Evolutionary conservation across 1,140 invertebrate genomes (phyloP).

Genomic region (Drosophila auraria): DNA sequence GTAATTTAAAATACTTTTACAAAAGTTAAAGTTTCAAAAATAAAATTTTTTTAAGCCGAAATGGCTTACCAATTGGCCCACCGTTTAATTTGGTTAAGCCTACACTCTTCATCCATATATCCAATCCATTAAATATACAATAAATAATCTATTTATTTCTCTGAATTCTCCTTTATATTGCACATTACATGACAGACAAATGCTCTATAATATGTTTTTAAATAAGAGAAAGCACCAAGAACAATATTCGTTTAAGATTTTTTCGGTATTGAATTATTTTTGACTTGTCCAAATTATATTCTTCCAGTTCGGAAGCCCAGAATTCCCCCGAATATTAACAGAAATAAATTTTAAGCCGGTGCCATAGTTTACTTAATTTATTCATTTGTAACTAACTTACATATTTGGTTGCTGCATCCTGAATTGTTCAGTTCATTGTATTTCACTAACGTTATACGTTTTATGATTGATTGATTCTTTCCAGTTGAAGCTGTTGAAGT

Average conservation of each 20-base stretch:
- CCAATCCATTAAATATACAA: background rate
- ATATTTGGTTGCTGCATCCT: slow-evolving; percentile 68
- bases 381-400: slow-evolving; percentile 64
- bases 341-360: slow-evolving; percentile 13
- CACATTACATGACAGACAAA: slow-evolving; percentile 6
- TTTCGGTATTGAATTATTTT: background rate
- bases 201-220: background rate
- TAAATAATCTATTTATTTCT: slow-evolving; percentile 3
- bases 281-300: slow-evolving; percentile 16
- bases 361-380: slow-evolving; percentile 35
- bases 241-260: background rate
- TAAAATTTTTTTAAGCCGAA: background rate
- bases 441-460: slow-evolving; percentile 81
- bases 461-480: slow-evolving; percentile 85
- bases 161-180: background rate
- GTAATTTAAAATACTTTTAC: too few species aligned
- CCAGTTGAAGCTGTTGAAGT: slow-evolving; percentile 85
- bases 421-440: slow-evolving; percentile 74
- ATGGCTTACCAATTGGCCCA: background rate
- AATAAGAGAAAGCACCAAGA: background rate
- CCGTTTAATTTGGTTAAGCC: background rate
- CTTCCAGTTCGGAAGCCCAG: background rate
- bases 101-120: slow-evolving; percentile 19
- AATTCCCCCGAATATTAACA: slow-evolving; percentile 4
- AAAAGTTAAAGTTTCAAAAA: background rate